Evolutionary conservation across 37 sponge, comb jelly and placozoan species (phyloP).

Genomic region (Beroe forskalii): DNA sequence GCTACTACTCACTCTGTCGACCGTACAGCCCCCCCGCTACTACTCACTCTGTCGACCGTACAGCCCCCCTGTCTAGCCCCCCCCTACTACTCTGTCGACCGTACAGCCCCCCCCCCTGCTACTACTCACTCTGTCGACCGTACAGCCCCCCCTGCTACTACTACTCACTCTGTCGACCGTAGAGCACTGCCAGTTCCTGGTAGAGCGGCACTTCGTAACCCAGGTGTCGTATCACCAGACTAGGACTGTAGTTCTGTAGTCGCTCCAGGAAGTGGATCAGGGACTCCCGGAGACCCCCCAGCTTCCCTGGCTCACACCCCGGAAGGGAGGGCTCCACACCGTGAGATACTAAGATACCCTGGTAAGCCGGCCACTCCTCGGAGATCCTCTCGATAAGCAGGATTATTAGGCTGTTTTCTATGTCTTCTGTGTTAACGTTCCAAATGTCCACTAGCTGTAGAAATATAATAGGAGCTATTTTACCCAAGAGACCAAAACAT

Average conservation of each 20-base stretch:
- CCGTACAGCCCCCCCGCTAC: no score
- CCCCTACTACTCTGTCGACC: neutral
- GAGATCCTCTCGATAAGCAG: conserved; percentile 1
- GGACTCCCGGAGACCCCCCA: neutral
- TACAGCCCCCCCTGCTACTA: neutral
- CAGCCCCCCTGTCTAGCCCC: no score
- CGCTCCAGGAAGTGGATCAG: conserved; percentile 51
- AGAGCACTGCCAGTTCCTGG: conserved; percentile 37
- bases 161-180: conserved; percentile 40
- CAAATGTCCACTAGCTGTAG: conserved; percentile 20
- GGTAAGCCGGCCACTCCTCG: conserved; percentile 45
- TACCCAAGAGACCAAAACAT: no score
- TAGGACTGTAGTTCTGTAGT: conserved; percentile 21
- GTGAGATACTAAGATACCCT: neutral
- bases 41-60: no score
- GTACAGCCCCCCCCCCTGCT: neutral
- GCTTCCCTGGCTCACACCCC: conserved; percentile 31
- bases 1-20: no score
- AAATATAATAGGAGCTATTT: no score
- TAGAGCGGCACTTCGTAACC: conserved; percentile 27
- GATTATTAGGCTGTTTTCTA: neutral
- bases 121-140: neutral
- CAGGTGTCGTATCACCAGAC: neutral
- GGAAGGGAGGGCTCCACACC: neutral
- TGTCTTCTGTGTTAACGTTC: conserved; percentile 3